Percentiles rank a stretch among this genome's conserved stretches.
Conservation (phyloP, 2,113 vertebrate species). For the Xyrauchen texanus region DNA sequence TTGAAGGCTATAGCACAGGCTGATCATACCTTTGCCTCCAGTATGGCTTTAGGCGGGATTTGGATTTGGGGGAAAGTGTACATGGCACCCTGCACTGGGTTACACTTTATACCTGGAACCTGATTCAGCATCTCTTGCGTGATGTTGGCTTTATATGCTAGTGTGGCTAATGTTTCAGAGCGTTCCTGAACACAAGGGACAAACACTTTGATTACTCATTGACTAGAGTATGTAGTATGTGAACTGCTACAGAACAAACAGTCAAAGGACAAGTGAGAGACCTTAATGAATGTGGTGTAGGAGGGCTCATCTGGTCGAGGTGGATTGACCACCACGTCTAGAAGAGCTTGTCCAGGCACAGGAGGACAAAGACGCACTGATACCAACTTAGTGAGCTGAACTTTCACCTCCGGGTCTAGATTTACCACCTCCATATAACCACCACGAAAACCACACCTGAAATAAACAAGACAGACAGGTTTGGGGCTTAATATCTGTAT, state of each 20-base stretch:
- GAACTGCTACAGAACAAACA: too few species aligned
- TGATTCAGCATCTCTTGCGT: conserved; percentile 72
- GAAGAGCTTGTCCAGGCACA: conserved; percentile 70
- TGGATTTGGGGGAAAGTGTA: conserved; percentile 77
- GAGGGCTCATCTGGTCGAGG: conserved; percentile 75
- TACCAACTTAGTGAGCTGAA: conserved; percentile 74
- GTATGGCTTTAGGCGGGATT: conserved; percentile 69
- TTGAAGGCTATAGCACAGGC: too few species aligned
- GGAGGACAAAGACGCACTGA: conserved; percentile 78
- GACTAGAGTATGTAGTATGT: too few species aligned
- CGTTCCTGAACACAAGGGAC: conserved; percentile 69
- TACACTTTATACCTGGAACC: conserved; percentile 74
- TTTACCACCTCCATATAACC: conserved; percentile 82
- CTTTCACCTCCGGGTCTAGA: conserved; percentile 72
- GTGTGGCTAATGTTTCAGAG: conserved; percentile 57
- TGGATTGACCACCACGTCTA: conserved; percentile 68
- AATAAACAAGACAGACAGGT: background rate
- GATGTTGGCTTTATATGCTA: conserved; percentile 76
- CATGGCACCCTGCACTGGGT: conserved; percentile 84
- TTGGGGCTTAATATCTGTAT: too few species aligned
- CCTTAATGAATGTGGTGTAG: conserved; percentile 68
- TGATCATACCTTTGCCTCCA: conserved; percentile 70
- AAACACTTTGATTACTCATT: too few species aligned
- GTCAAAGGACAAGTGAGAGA: conserved; percentile 38
- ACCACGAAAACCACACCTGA: conserved; percentile 78